Evolutionary conservation across 2,888 invertebrate genomes (phyloP), one percentile per base, ranked within the genome.

Genomic region (Anthrax anthrax): DNA sequence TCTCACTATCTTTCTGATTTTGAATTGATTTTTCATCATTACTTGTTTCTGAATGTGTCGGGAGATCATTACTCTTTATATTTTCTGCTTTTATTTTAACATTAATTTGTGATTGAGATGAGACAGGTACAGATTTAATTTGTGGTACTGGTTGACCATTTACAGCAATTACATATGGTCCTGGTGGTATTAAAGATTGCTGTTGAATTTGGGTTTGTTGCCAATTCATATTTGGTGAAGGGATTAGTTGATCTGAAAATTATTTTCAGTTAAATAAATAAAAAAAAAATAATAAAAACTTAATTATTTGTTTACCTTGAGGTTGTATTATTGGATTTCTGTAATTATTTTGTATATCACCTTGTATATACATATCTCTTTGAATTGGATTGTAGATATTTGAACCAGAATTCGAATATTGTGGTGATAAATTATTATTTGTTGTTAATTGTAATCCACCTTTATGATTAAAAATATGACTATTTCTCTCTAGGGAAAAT

Each of bases 381-480:
- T 60, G 60, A 46, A 60, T 58, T 48, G 62, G 46, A 32, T 57
- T 57, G 41, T 61, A 63, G 44, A 51, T 55, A 44, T 54, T 45
- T 4, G 27, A 18, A 14, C 38, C 43, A 12, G 39, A 45, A 48
- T 47, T 53, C 4, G 44, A 18, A 44, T 55, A 50, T 42, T 48
- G 51, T 19, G 42, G 40, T 12, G 37, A 43, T 18, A 56, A 53
- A 34, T 56, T 58, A 34, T 56, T 58, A 48, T 55, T 56, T 4
- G 51, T 47, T 56, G 73, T 72, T 55, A 81, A 64, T 57, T 73
- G 74, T 58, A 81, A 65, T 45, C 80, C 80, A 56, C 72, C 79
- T 68, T 80, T 81, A 69, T 81, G 81, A 62, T 76, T 81, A 68
- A 82, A 82, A 60, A 80, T 81, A 60, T 77, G 81, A 56, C 79